Base-by-base conservation (phyloP, 2,113 vertebrate genomes). In the Numida meleagris region DNA sequence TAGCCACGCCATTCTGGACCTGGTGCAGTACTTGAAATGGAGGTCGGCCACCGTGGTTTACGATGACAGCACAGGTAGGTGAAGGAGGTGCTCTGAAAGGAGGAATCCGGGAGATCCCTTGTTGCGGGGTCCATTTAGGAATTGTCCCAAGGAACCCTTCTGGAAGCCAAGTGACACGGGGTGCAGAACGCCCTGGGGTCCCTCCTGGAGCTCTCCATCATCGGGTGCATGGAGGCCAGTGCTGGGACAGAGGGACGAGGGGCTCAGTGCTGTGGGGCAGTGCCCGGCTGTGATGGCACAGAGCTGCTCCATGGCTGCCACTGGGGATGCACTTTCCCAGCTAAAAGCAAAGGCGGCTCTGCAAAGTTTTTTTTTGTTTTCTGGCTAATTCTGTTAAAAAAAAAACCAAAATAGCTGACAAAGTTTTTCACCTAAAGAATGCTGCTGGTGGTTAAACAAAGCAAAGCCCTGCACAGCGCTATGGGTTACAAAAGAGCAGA, bases 31-130 rank as follows among this genome's bases (percentile, higher is more conserved):
- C 33, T 98, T 99, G 89, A 99, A 99, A 68, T 99, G 99, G 99
- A 99, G 99, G 96, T 99, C 99, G 5, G 99, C 99, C 80, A 99
- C 99, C 0, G 99, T 99, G 89, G 99, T 99, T 33, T 99, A 99
- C 3, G 99, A 99, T 1, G 99, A 99, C 96, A 99, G 99, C 81
- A 99, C 99, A 97, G 99, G 99, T 99, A 89, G 96, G 98, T 81
- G 1, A 59, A 50, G 67, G 15, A 40, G 45, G 33, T 13, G 50
- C 25, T 36, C 6, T 24, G 9, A 6, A 9, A 27, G 43, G 4
- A 33, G 31, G 48, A 43, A n/a, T 23, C 43, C 9, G 20, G 79
- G 48, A 51, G 65, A 3, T 19, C 4, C 75, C 14, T 48, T 55
- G 21, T 0, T 14, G 29, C 46, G 63, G 14, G 12, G 17, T 23